Conservation (phyloP, 92 coral and sea anemone genomes). For the Virgularia gustaviana region DNA sequence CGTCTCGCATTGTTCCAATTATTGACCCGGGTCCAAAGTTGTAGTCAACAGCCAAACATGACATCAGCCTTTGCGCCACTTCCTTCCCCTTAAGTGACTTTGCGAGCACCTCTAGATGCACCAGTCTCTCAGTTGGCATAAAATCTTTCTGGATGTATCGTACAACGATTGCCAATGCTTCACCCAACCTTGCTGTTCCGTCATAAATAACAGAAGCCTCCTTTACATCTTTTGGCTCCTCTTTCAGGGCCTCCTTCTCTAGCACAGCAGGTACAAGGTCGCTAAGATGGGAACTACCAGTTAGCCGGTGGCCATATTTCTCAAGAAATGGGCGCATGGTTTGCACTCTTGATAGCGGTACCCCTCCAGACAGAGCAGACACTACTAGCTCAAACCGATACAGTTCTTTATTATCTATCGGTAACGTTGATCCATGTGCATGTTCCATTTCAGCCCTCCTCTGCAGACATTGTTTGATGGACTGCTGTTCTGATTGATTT, state of each 20-base stretch:
- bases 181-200: conserved; percentile 38
- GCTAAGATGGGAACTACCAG: conserved; percentile 2
- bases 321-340: conserved; percentile 21
- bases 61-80: not conserved
- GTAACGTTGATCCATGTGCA: conserved; percentile 32
- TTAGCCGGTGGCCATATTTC: conserved; percentile 18
- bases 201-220: conserved; percentile 49
- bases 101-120: not conserved
- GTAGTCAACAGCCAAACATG: conserved; percentile 24
- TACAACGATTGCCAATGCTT: conserved; percentile 28
- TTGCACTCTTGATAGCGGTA: conserved; percentile 19
- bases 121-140: too few species aligned
- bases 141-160: conserved; percentile 18
- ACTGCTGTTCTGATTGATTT: conserved; percentile 26
- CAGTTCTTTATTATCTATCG: conserved; percentile 10
- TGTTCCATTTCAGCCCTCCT: conserved; percentile 32
- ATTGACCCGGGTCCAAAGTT: conserved; percentile 41
- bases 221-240: conserved; percentile 28
- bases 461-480: conserved; percentile 44
- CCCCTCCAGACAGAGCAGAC: conserved; percentile 18
- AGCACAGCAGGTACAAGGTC: conserved; percentile 19
- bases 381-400: conserved; percentile 23
- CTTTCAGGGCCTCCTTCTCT: conserved; percentile 14
- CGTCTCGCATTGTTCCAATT: conserved; percentile 60
- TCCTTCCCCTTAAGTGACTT: not conserved